These are phyloP conservation scores for Castor canadensis DNA, from an alignment of 2,113 vertebrate genomes.

Conservation along the genomic window DNA sequence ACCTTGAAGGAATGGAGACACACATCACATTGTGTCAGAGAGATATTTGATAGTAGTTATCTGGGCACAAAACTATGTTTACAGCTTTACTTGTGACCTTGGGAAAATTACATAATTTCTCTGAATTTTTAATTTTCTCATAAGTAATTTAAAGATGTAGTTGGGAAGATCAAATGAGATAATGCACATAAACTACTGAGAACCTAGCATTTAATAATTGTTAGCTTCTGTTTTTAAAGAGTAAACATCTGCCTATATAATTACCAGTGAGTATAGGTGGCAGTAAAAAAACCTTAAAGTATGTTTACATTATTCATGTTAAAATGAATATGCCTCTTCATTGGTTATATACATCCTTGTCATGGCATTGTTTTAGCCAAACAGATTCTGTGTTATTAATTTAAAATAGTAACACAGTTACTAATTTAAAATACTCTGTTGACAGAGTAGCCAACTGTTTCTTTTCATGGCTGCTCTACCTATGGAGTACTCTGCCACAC, in stretches of 20 bases:
- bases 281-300: background rate
- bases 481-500: too few relatives aligned
- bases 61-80: background rate
- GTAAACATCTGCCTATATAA: background rate
- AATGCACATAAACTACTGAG: background rate
- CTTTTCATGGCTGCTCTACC: too few relatives aligned
- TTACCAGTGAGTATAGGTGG: background rate
- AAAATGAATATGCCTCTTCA: background rate
- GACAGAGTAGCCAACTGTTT: too few relatives aligned
- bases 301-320: slow-evolving; percentile 17
- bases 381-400: background rate
- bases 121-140: background rate
- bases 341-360: background rate
- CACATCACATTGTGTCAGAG: background rate
- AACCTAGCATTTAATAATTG: background rate
- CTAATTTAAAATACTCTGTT: too few relatives aligned
- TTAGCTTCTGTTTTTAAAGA: background rate
- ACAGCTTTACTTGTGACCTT: background rate
- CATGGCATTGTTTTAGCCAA: too few relatives aligned
- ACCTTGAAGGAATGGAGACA: background rate
- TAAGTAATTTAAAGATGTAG: background rate
- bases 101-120: background rate
- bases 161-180: background rate
- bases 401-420: background rate
- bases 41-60: background rate